Base-by-base conservation (phyloP, 1,140 invertebrate genomes). In the Branchinecta lynchi region DNA sequence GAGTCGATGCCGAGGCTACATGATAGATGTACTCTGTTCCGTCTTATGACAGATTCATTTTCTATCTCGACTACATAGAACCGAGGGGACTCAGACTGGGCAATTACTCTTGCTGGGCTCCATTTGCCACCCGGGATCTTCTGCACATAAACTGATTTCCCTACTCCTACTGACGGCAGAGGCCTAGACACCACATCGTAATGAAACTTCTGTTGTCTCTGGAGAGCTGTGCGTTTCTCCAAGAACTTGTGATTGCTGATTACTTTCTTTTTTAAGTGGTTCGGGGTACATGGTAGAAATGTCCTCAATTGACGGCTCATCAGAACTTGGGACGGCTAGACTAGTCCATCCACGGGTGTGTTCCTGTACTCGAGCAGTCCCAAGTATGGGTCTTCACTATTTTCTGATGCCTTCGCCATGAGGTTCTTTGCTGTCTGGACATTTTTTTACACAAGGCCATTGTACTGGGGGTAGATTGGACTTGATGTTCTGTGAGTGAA, bases 71-170 rank as follows among this genome's bases (percentile, higher is more conserved):
- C n/a, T n/a, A n/a, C n/a, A n/a, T n/a, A n/a, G n/a, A n/a, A n/a
- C n/a, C n/a, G n/a, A n/a, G n/a, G n/a, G n/a, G n/a, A n/a, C n/a
- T n/a, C n/a, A n/a, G n/a, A n/a, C n/a, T n/a, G n/a, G n/a, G n/a
- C n/a, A n/a, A n/a, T n/a, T n/a, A n/a, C n/a, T n/a, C n/a, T n/a
- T n/a, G n/a, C n/a, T n/a, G n/a, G n/a, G n/a, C n/a, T n/a, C n/a
- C n/a, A n/a, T n/a, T n/a, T n/a, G 44, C 12, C 45, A 20, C 15
- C 32, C 60, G 43, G n/a, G 43, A 20, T 43, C 15, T 5, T 43
- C 67, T 70, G 65, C 20, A 15, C 20, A 70, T 51, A 44, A 51
- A 68, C 68, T 43, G 15, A 67, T 44, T 60, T 51, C 46, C 46
- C 46, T 51, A 51, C 46, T 51, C n/a, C n/a, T 51, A 51, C 46